Percentiles rank a stretch among this genome's conserved stretches.
phyloP scores from a whole-genome alignment of 2,113 vertebrate genomes.

The Chamaea fasciata region DNA sequence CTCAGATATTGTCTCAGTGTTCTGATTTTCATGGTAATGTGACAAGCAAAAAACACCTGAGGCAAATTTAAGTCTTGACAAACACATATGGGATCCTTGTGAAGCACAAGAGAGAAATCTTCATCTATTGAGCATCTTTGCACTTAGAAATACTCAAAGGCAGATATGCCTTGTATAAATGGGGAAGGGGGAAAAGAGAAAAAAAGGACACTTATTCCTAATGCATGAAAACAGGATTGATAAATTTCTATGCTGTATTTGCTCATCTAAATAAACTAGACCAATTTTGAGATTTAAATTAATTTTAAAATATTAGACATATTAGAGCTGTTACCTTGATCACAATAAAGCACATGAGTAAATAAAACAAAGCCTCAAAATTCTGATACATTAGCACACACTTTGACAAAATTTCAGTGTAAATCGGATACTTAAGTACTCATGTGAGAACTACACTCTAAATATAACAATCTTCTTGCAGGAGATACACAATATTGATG shows the following conservation, averaged over 20 bases:
- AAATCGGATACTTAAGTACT: background rate
- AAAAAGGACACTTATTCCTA: background rate
- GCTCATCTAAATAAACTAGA: background rate
- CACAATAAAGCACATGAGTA: background rate
- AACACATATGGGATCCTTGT: background rate
- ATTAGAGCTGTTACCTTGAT: background rate
- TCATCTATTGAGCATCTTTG: background rate
- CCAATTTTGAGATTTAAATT: background rate
- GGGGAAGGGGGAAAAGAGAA: background rate
- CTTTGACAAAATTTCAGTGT: background rate
- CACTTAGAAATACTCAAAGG: background rate
- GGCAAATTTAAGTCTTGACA: background rate
- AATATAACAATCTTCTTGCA: background rate
- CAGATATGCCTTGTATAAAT: background rate
- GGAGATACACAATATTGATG: background rate
- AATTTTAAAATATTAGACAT: background rate
- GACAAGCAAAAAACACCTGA: background rate
- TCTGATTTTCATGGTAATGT: background rate
- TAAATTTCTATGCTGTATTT: background rate
- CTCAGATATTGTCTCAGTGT: background rate
- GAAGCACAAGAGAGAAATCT: background rate
- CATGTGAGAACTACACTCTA: background rate
- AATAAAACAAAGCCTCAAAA: background rate
- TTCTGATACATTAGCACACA: background rate
- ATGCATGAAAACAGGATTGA: background rate